These are phyloP conservation scores for Crotalus viridis DNA, from an alignment of 2,113 vertebrate genomes.

Conservation along the genomic window DNA sequence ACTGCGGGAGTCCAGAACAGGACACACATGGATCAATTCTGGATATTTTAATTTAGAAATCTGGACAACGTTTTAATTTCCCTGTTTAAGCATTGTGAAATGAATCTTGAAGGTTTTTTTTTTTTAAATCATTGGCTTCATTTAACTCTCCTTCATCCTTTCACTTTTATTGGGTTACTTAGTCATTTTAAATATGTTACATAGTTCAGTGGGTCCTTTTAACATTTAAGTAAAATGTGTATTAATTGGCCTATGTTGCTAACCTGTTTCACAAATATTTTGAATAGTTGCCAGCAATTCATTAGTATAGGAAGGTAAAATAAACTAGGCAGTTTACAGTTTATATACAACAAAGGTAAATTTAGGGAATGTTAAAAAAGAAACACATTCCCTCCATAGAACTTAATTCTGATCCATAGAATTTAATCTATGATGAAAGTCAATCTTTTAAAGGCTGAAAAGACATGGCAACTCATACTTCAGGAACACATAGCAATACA, in stretches of 20 bases:
- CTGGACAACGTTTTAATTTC: not conserved
- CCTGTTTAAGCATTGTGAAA: not conserved
- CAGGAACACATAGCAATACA: not conserved
- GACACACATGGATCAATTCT: not conserved
- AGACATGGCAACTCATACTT: no score
- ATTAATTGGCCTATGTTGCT: not conserved
- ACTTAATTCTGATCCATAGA: not conserved
- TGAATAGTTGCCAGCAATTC: not conserved
- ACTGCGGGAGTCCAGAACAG: not conserved
- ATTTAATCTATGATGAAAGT: not conserved
- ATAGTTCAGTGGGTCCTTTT: not conserved
- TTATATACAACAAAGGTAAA: not conserved
- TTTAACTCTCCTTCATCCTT: not conserved
- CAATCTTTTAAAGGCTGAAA: not conserved
- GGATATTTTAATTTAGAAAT: not conserved
- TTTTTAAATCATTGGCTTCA: not conserved
- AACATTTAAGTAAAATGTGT: not conserved
- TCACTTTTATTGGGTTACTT: not conserved
- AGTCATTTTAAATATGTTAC: not conserved
- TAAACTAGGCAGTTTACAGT: no score
- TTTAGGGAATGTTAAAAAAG: not conserved
- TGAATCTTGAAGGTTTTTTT: not conserved
- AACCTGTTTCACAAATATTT: not conserved
- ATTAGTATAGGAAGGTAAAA: not conserved
- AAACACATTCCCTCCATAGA: not conserved